Evolutionary conservation across 2,888 invertebrate species (phyloP).

Genomic region (Scaptomyza parva): DNA sequence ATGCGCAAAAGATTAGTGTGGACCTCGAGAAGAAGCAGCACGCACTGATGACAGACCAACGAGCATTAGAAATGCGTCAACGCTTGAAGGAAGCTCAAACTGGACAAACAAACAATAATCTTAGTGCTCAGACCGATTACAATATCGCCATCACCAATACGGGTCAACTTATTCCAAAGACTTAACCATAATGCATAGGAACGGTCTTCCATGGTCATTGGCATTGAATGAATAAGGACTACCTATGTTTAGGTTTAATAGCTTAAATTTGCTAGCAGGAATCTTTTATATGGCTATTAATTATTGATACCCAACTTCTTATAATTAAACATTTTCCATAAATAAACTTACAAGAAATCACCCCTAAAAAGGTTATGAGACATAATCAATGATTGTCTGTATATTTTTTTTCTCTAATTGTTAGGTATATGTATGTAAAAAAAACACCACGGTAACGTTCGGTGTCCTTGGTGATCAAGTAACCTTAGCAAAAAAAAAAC

Average conservation of each 20-base stretch:
- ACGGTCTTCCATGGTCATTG: neutral
- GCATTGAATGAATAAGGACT: no score
- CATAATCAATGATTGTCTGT: neutral
- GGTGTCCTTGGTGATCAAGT: conserved; percentile 53
- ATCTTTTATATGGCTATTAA: neutral
- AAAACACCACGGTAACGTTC: conserved; percentile 1
- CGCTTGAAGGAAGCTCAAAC: conserved; percentile 1
- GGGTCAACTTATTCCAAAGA: conserved; percentile 5
- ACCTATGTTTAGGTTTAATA: no score
- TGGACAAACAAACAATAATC: conserved; percentile 7
- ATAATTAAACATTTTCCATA: neutral
- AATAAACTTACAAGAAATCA: neutral
- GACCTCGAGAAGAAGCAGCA: conserved; percentile 91
- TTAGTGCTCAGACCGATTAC: conserved; percentile 32
- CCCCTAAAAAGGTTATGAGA: no score
- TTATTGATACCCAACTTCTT: neutral
- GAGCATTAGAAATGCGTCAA: conserved; percentile 85
- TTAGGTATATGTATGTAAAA: neutral
- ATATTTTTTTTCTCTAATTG: conserved; percentile 1
- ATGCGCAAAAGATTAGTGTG: conserved; percentile 88
- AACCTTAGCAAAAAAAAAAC: conserved; percentile 31
- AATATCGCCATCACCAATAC: conserved; percentile 22
- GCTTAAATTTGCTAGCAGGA: no score
- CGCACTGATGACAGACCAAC: conserved; percentile 90
- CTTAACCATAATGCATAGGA: neutral